Base-by-base conservation (phyloP, 2,113 vertebrate genomes). In the Siphamia tubifer region DNA sequence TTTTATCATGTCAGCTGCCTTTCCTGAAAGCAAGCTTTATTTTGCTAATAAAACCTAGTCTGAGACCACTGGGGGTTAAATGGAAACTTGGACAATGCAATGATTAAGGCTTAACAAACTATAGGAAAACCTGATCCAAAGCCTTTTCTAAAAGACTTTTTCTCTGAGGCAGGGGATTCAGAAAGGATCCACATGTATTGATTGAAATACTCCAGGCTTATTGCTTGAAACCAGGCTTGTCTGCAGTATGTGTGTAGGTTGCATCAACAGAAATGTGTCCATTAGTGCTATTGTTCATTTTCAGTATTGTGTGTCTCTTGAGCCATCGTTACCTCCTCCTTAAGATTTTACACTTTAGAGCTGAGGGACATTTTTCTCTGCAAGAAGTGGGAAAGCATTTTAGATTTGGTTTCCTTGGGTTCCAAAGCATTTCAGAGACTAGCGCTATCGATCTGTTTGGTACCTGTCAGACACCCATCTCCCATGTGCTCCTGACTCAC, bases 381-480 rank as follows among this genome's bases (percentile, higher is more conserved):
- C 51, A 28, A 7, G 5, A 68, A 51, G 23, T 38, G 16, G 73
- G 75, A 75, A 70, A 63, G 40, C 54, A 62, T 58, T 62, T 32
- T 23, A 38, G 17, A 62, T 77, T 6, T 0, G 10, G 48, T 48
- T 43, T 13, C 8, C 53, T 45, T 61, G 6, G 55, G 54, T 54
- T 67, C 31, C 62, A 12, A 11, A 0, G 54, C 12, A 21, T 38
- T 49, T 79, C 61, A 44, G 56, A 75, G 38, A 28, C 55, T n/a
- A 0, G n/a, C 35, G 17, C 15, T 49, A 84, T 87, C 20, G 83
- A 87, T 84, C 51, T 63, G 36, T 74, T 74, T 62, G 31, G n/a
- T 68, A 21, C 60, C 48, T 61, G 52, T 39, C 23, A 44, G 63
- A 70, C 47, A 60, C 39, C 63, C 15, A 8, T 66, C 19, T 62